These are phyloP conservation scores for Cyphomyrus plagiostoma DNA, from an alignment of 2,113 vertebrate species.

Conservation along the genomic window DNA sequence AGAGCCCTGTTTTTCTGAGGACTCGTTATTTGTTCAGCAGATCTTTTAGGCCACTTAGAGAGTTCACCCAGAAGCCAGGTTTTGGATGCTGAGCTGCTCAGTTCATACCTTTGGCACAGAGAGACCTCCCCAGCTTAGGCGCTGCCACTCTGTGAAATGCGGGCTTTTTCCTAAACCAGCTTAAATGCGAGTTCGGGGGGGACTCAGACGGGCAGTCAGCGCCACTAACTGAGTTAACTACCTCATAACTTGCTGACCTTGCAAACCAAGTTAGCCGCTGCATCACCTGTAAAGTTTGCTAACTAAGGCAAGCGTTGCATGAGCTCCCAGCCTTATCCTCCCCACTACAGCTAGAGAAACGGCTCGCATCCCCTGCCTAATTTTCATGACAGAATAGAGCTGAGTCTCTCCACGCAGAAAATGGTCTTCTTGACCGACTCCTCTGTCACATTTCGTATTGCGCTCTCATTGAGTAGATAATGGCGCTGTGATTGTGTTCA, in stretches of 20 bases:
- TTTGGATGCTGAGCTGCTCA: neutral
- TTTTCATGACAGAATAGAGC: neutral
- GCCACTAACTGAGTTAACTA: neutral
- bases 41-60: neutral
- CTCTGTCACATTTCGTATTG: constrained; percentile 4
- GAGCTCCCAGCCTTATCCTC: neutral
- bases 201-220: neutral
- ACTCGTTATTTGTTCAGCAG: neutral
- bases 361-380: neutral
- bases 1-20: neutral
- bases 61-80: neutral
- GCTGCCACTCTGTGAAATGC: neutral
- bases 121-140: neutral
- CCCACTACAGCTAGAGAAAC: neutral
- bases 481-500: constrained; percentile 3
- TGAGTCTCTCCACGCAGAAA: neutral
- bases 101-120: neutral
- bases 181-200: neutral
- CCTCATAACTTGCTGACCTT: neutral
- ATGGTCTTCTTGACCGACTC: constrained; percentile 10
- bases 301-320: neutral
- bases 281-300: neutral
- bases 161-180: neutral
- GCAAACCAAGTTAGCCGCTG: neutral
- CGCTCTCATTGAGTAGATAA: constrained; percentile 2